phyloP scores from a whole-genome alignment of 2,888 invertebrate species.

The Drosophila testacea region DNA sequence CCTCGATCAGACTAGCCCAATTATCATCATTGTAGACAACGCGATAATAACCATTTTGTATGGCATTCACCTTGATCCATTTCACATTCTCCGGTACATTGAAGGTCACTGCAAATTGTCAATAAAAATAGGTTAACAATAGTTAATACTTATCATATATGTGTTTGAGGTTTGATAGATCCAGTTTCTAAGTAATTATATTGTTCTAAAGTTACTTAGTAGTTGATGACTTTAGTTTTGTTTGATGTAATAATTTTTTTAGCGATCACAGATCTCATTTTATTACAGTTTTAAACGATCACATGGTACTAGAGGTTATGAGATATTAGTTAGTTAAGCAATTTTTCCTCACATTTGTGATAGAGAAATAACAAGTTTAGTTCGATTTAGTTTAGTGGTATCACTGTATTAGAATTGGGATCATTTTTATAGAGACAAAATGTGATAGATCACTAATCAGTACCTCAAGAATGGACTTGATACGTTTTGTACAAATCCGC shows the following conservation, averaged over 20 bases:
- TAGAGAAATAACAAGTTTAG: too few relatives aligned
- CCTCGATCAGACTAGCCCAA: slow-evolving; percentile 84
- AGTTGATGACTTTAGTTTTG: neutral
- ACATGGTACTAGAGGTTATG: too few relatives aligned
- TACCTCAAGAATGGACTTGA: too few relatives aligned
- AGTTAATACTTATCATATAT: neutral
- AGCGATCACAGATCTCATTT: neutral
- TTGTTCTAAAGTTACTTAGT: neutral
- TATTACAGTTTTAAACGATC: too few relatives aligned
- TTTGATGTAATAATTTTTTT: neutral
- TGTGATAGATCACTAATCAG: too few relatives aligned
- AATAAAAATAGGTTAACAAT: neutral
- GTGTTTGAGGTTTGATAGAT: neutral
- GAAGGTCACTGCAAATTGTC: slow-evolving; percentile 77
- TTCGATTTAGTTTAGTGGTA: too few relatives aligned
- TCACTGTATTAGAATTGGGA: too few relatives aligned
- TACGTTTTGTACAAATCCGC: too few relatives aligned
- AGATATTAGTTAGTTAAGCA: too few relatives aligned
- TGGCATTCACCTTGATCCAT: slow-evolving; percentile 85
- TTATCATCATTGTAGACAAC: slow-evolving; percentile 85
- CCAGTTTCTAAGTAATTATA: neutral
- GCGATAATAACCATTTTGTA: slow-evolving; percentile 85
- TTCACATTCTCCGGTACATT: slow-evolving; percentile 84
- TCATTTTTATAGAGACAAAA: too few relatives aligned
- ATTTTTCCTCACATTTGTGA: too few relatives aligned